These are phyloP conservation scores for Bedellia somnulentella DNA, from an alignment of 2,888 invertebrate genomes.

Conservation along the genomic window DNA sequence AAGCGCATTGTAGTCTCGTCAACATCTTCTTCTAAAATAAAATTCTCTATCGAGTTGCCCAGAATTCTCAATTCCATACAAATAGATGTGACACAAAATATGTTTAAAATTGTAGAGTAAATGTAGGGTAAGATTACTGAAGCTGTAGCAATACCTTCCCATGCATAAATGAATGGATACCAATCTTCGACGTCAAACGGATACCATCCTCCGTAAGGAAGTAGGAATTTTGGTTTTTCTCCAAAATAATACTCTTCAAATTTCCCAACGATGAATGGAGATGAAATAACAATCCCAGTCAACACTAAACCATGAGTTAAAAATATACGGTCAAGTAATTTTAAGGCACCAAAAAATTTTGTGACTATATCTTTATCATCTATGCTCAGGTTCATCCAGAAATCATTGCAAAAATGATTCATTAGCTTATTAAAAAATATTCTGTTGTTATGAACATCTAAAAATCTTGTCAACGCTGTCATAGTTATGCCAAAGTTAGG, in stretches of 20 bases:
- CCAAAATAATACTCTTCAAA: constrained; percentile 21
- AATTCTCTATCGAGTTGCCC: constrained; percentile 20
- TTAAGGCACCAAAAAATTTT: too few species aligned
- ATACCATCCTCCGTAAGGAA: constrained; percentile 44
- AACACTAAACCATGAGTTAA: too few species aligned
- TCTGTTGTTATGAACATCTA: too few species aligned
- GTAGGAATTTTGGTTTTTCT: constrained; percentile 21
- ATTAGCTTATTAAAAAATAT: too few species aligned
- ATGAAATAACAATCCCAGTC: constrained; percentile 22
- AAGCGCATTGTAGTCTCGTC: constrained; percentile 15
- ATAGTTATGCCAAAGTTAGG: too few species aligned
- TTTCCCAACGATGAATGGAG: constrained; percentile 34
- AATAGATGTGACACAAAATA: constrained; percentile 17
- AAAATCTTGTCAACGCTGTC: too few species aligned
- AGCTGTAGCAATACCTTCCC: constrained; percentile 36
- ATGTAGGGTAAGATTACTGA: constrained; percentile 26
- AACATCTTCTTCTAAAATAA: constrained; percentile 22
- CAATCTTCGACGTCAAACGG: constrained; percentile 38
- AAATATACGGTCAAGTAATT: too few species aligned
- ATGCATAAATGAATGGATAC: constrained; percentile 30
- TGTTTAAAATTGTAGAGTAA: constrained; percentile 27
- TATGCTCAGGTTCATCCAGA: too few species aligned
- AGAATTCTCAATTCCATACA: constrained; percentile 39
- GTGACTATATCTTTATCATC: too few species aligned
- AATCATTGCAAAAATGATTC: too few species aligned